Evolutionary conservation across 2,888 invertebrate species (phyloP), one percentile per base, ranked within the genome.

Genomic region (Machimus atricapillus): DNA sequence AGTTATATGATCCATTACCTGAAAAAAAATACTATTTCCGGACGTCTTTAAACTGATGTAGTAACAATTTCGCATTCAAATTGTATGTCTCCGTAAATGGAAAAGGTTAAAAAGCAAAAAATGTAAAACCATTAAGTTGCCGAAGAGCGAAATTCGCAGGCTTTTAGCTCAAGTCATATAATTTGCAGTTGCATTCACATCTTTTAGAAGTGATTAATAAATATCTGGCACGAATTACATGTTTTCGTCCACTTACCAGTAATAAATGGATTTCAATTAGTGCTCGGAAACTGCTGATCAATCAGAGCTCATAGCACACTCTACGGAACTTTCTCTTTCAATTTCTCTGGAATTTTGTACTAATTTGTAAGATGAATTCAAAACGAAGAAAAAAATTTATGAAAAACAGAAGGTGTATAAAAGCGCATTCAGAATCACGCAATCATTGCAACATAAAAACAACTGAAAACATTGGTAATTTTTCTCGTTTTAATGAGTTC

Each of bases 261-360:
- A 66, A 66, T 23, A 66, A 66, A 66, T 66, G 66, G 27, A 12
- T 66, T 66, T 66, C 66, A 66, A 66, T 66, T 66, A 66, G 66
- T 27, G 66, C 12, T 66, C 66, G 27, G 66, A 19, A 23, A 23
- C 66, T 23, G 66, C 12, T 19, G 66, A 66, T 66, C 19, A 66
- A 66, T 66, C 66, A 66, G 66, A 23, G 66, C 66, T 66, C 66
- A 66, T 23, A 66, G 23, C 66, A 66, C 58, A 58, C 58, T 58
- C 23, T 58, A 58, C n/a, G 58, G 8, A 8, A 78, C 78, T 78
- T 78, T 78, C 78, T 78, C 78, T 78, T 78, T 78, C 78, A 78
- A 43, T 78, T 78, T 40, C 37, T 23, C 78, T 78, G 34, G 43
- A 78, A 66, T 66, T 66, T 19, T 23, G 66, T 66, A 66, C 23